Percentiles rank a stretch among this genome's conserved stretches.
Conservation (phyloP, 1,140 invertebrate genomes). For the Drosophila orena region DNA sequence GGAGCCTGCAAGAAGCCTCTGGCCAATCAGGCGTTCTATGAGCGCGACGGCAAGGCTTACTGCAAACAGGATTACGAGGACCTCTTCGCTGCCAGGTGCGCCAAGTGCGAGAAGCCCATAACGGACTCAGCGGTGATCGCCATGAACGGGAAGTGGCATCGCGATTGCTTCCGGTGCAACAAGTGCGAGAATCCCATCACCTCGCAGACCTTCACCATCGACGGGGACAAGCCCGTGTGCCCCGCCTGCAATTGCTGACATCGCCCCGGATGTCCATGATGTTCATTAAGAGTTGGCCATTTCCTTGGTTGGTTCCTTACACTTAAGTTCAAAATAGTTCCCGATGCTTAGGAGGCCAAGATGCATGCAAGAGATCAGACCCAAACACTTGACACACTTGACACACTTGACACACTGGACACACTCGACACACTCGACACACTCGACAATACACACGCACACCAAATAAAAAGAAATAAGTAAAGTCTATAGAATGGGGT, state of each 20-base stretch:
- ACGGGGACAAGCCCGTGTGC: constrained; percentile 87
- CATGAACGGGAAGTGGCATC: constrained; percentile 89
- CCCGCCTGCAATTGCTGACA: constrained; percentile 74
- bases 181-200: constrained; percentile 88
- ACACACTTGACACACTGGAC: background rate
- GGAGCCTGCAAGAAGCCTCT: constrained; percentile 89
- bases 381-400: background rate
- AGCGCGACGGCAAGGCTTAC: constrained; percentile 89
- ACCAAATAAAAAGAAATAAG: too few relatives aligned
- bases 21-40: constrained; percentile 89
- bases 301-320: constrained; percentile 21
- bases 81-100: constrained; percentile 92
- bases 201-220: constrained; percentile 87
- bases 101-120: constrained; percentile 90
- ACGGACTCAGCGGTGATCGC: constrained; percentile 89
- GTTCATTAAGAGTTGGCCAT: constrained; percentile 28
- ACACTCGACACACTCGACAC: background rate
- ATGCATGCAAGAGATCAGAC: background rate
- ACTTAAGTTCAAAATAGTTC: background rate
- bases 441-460: background rate
- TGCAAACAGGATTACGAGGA: constrained; percentile 91
- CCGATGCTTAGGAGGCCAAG: background rate
- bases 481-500: too few relatives aligned
- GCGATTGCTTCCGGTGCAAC: constrained; percentile 89
- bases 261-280: background rate